Conservation (phyloP, 2,888 invertebrate genomes). For the Meteorus cinctellus region DNA sequence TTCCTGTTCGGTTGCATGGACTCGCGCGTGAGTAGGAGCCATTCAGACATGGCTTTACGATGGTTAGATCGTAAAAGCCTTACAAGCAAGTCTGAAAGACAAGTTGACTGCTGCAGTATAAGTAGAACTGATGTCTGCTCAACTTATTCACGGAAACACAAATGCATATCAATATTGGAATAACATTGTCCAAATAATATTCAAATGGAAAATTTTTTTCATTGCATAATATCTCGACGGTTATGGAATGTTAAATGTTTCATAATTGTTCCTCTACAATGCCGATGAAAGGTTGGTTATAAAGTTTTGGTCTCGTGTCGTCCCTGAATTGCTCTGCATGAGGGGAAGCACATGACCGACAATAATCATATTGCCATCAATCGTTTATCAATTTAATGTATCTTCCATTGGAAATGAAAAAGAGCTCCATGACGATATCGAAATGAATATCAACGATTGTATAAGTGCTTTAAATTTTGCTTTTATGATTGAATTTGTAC, state of each 20-base stretch:
- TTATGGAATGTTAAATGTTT: neutral
- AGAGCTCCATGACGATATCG: too few species aligned
- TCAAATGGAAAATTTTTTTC: neutral
- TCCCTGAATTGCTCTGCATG: neutral
- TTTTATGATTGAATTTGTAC: constrained; percentile 53
- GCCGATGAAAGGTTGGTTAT: neutral
- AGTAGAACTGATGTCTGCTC: neutral
- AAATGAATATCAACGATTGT: neutral
- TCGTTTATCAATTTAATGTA: neutral
- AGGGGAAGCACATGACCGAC: constrained; percentile 15
- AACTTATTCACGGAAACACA: neutral
- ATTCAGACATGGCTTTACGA: constrained; percentile 40
- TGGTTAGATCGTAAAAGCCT: constrained; percentile 27
- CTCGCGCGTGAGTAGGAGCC: constrained; percentile 20
- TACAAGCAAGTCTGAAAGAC: constrained; percentile 20
- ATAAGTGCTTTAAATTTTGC: constrained; percentile 48
- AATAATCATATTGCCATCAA: neutral
- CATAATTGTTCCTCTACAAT: neutral
- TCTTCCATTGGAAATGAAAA: neutral
- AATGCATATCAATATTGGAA: neutral
- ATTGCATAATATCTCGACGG: neutral
- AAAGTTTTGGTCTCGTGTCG: neutral
- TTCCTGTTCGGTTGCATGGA: constrained; percentile 17
- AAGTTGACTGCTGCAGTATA: constrained; percentile 9
- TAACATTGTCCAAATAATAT: neutral